Evolutionary conservation across 2,797 vertebrate species (phyloP).

Genomic region (Acipenser transmontanus): DNA sequence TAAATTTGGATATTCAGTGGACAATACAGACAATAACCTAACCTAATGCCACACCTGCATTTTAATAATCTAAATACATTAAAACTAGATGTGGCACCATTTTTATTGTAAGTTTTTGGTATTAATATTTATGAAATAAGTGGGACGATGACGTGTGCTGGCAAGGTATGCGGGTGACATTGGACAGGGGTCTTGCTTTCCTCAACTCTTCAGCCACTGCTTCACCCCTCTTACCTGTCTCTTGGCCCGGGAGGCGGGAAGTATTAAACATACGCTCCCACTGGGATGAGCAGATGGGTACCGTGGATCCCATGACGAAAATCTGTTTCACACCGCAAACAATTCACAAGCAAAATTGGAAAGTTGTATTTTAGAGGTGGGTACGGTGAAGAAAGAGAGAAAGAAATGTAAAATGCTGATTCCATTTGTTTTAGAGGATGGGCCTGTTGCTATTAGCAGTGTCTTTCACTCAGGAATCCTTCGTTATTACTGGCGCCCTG

Average conservation of each 20-base stretch:
- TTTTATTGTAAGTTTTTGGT: no score
- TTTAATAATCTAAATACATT: no score
- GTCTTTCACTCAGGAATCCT: neutral
- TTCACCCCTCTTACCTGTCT: constrained; percentile 78
- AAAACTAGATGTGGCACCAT: no score
- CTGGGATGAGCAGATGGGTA: constrained; percentile 95
- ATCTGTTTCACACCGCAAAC: constrained; percentile 56
- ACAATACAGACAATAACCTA: no score
- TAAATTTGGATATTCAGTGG: no score
- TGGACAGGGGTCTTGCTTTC: constrained; percentile 3
- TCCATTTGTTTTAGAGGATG: neutral
- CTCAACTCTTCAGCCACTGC: neutral
- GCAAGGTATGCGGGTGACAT: constrained; percentile 1
- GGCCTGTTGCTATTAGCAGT: neutral
- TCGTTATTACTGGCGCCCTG: neutral
- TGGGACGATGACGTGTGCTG: no score
- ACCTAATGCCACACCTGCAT: no score
- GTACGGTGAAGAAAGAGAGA: constrained; percentile 11
- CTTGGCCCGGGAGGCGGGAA: constrained; percentile 78
- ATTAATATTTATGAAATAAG: no score
- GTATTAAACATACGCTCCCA: constrained; percentile 98
- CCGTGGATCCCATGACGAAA: constrained; percentile 80
- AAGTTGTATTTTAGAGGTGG: neutral
- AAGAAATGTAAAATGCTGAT: neutral
- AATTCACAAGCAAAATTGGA: neutral